Base-by-base conservation (phyloP, 2,888 invertebrate genomes). In the Eristalis intricaria region DNA sequence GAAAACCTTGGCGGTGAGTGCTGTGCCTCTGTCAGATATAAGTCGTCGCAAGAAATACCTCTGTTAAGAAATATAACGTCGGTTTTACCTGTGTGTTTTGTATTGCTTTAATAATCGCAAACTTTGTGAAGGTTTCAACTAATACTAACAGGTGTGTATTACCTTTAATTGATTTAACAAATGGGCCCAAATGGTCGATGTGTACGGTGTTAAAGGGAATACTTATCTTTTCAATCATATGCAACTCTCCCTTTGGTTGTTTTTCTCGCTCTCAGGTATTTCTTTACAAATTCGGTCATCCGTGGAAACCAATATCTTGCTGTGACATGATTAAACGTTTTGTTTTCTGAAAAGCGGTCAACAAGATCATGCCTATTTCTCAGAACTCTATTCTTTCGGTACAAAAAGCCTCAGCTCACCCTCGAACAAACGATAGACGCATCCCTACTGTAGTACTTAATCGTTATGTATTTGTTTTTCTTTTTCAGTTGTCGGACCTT, bases 301-400 rank as follows among this genome's bases (percentile, higher is more conserved):
- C 76, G 56, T 40, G 76, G 76, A 13, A 77, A 77, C 61, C 61
- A n/a, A n/a, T n/a, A 77, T 60, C 76, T 60, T 10, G 35, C 68
- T 19, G 26, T 32, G 11, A 68, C 1, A 35, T 77, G 61, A 11
- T 61, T 77, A 1, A n/a, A n/a, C n/a, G n/a, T n/a, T n/a, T n/a
- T n/a, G n/a, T 29, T 40, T 22, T 77, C 69, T 8, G 77, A 77
- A 29, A 77, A 77, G 29, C 69, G 26, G 0, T 32, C 77, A 22
- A 77, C 23, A 15, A 35, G 35, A 60, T 69, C 69, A 77, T 77
- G 40, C 77, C n/a, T n/a, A n/a, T n/a, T n/a, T n/a, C n/a, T n/a
- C n/a, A n/a, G n/a, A n/a, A n/a, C n/a, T n/a, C n/a, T 77, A 19
- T 32, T 19, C 8, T 60, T 13, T n/a, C n/a, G n/a, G n/a, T n/a